Evolutionary conservation across 2,888 invertebrate species (phyloP).

Genomic region (Tachina fera): DNA sequence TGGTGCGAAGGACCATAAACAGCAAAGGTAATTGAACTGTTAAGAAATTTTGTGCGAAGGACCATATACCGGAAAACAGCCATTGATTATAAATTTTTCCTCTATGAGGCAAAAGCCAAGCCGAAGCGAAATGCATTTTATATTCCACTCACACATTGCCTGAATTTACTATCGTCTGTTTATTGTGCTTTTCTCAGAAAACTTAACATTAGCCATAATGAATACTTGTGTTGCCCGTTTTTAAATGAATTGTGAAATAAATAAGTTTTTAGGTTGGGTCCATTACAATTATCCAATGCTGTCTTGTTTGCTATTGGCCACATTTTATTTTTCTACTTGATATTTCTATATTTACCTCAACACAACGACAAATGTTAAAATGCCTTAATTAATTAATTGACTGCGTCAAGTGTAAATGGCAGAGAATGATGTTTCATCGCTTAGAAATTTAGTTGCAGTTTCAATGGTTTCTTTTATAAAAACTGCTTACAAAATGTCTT

Average conservation of each 20-base stretch:
- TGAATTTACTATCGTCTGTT: too few species aligned
- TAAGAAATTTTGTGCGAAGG: too few species aligned
- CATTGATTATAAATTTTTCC: too few species aligned
- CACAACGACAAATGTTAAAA: conserved; percentile 25
- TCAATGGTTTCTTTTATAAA: conserved; percentile 5
- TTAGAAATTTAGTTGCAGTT: conserved; percentile 48
- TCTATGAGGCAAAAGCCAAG: too few species aligned
- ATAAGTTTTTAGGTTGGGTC: not conserved
- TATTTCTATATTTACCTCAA: conserved; percentile 8
- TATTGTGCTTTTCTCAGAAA: too few species aligned
- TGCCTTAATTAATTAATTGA: conserved; percentile 70
- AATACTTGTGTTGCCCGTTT: not conserved
- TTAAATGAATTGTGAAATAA: conserved; percentile 1
- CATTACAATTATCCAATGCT: conserved; percentile 1
- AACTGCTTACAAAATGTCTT: not conserved
- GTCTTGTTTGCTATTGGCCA: conserved; percentile 24
- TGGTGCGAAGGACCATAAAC: too few species aligned
- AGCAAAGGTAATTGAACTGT: too few species aligned
- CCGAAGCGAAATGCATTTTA: too few species aligned
- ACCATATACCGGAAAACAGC: too few species aligned
- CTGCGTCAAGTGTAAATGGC: conserved; percentile 70
- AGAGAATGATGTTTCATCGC: conserved; percentile 69
- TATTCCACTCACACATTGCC: too few species aligned
- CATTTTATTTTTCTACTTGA: not conserved
- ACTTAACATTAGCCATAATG: not conserved